Base-by-base conservation (phyloP, 2,797 vertebrate species). In the Galago senegalensis region DNA sequence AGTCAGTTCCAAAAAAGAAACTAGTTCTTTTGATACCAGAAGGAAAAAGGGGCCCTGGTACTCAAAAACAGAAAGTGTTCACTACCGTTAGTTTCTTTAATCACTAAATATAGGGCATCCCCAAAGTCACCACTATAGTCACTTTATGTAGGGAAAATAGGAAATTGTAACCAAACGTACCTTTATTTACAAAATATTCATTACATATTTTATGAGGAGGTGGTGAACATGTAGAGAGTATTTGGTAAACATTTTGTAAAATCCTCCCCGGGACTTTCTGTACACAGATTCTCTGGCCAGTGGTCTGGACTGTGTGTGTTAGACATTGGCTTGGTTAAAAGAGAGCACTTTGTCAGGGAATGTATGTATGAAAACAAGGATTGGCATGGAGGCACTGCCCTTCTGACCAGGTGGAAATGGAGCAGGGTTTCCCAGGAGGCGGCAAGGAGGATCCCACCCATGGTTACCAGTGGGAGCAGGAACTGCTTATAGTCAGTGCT, bases 1-100 rank as follows among this genome's bases (percentile, higher is more conserved):
- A 94, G 83, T 82, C 7, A 25, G 43, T 61, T 95, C n/a, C 29
- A 65, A 34, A 81, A 89, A 83, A 43, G 46, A 91, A 91, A 91
- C 53, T 0, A 29, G 11, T 63, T 76, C 3, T 91, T 91, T 75
- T 87, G n/a, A 87, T 79, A 83, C 29, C 0, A 58, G 79, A 83
- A 91, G 37, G 77, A 56, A 83, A 46, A 89, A 70, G 5, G 12
- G 53, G 73, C 58, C n/a, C 29, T 31, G 40, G 25, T 12, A 17
- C 6, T 91, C 13, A 40, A 31, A 89, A 82, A 49, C 46, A 70
- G 65, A 23, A 34, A 29, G 29, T 49, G 13, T 58, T 94, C 20
- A 87, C 53, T 83, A 61, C 1, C 49, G 14, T n/a, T 82, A 27
- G 5, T 80, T 92, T 94, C 49, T 79, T 93, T 87, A 88, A 77